phyloP scores from a whole-genome alignment of 2,888 invertebrate genomes.

The Masnerella sp. region DNA sequence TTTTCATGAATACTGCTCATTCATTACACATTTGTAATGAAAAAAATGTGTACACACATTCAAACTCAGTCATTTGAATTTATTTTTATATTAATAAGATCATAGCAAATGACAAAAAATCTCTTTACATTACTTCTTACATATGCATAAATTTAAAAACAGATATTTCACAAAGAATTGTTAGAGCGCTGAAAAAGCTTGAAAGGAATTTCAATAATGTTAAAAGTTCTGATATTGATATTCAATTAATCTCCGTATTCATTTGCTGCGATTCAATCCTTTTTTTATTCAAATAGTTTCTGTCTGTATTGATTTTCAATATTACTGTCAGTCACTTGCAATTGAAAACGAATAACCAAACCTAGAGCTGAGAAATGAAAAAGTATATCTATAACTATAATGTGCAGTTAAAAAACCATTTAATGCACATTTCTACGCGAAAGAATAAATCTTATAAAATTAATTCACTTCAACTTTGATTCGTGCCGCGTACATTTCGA shows the following conservation, averaged over 20 bases:
- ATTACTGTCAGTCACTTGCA: slow-evolving; percentile 27
- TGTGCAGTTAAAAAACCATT: not conserved
- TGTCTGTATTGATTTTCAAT: slow-evolving; percentile 20
- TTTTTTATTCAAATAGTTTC: slow-evolving; percentile 28
- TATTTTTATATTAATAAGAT: no score
- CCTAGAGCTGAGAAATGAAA: no score
- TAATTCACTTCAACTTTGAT: slow-evolving; percentile 40
- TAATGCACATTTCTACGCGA: not conserved
- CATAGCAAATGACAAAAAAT: no score
- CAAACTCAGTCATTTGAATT: no score
- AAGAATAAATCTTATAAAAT: slow-evolving; percentile 29
- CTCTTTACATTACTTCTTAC: no score
- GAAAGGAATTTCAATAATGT: slow-evolving; percentile 23
- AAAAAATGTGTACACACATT: no score
- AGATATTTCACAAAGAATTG: slow-evolving; percentile 1
- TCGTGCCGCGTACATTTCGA: slow-evolving; percentile 15
- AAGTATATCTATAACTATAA: no score
- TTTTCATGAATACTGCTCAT: no score
- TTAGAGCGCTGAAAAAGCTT: not conserved
- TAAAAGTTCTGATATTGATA: slow-evolving; percentile 24
- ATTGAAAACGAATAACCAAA: no score
- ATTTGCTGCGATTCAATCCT: slow-evolving; percentile 12
- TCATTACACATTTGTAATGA: no score
- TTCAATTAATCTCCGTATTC: slow-evolving; percentile 19
- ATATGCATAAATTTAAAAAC: no score